phyloP scores from a whole-genome alignment of 2,113 vertebrate species.

The Clarias batrachus region DNA sequence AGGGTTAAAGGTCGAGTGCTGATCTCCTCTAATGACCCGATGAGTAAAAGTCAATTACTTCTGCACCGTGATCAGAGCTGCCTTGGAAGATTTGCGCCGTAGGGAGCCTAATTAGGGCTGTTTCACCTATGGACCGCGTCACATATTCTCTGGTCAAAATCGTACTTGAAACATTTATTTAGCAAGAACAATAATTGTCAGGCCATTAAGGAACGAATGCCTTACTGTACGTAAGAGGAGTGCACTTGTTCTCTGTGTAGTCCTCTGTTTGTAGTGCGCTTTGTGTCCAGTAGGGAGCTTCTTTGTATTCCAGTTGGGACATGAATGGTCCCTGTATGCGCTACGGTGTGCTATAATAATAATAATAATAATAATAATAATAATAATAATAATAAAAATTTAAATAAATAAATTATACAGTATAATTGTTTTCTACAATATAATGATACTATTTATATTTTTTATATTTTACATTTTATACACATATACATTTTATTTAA shows the following conservation, averaged over 20 bases:
- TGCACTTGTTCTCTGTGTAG: not conserved
- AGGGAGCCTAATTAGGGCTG: slow-evolving; percentile 66
- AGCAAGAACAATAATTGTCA: too few species aligned
- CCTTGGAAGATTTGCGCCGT: slow-evolving; percentile 60
- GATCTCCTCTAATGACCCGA: slow-evolving; percentile 72
- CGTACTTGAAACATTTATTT: not conserved
- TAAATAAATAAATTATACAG: not conserved
- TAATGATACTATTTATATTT: not conserved
- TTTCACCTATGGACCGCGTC: slow-evolving; percentile 46
- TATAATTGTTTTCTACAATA: not conserved
- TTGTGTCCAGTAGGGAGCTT: slow-evolving; percentile 14
- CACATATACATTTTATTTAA: not conserved
- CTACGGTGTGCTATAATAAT: not conserved
- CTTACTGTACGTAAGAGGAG: not conserved
- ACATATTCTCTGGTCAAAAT: not conserved
- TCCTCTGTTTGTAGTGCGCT: not conserved
- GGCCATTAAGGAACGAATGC: not conserved
- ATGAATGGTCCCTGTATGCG: not conserved
- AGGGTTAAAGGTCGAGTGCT: slow-evolving; percentile 68
- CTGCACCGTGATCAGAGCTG: slow-evolving; percentile 73
- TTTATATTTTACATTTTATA: not conserved
- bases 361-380: not conserved
- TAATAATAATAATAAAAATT: not conserved
- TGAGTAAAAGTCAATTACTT: slow-evolving; percentile 77
- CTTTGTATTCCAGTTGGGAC: not conserved